Conservation (phyloP, 2,797 vertebrate genomes). For the Squalus acanthias region DNA sequence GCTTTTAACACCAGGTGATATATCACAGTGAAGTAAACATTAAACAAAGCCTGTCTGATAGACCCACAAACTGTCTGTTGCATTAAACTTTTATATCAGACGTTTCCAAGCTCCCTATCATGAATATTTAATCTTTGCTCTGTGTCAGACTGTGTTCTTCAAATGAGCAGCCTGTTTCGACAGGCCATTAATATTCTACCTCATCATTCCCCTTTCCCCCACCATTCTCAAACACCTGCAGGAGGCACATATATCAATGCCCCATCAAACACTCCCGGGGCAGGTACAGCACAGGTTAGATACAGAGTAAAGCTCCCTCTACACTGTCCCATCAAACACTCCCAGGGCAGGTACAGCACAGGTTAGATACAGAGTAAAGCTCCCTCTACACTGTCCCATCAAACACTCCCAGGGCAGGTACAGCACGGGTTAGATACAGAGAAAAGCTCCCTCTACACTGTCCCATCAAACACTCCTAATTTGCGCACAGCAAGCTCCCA, state of each 20-base stretch:
- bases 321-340: not conserved
- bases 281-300: too few relatives aligned
- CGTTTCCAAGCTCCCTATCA: not conserved
- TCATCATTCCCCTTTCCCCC: not conserved
- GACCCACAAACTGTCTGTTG: not conserved
- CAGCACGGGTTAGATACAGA: not conserved
- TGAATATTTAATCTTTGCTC: not conserved
- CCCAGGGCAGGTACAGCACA: not conserved
- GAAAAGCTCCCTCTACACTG: not conserved
- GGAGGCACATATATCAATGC: not conserved
- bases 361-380: not conserved
- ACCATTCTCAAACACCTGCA: not conserved
- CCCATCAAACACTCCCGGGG: too few relatives aligned
- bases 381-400: not conserved
- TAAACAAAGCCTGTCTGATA: not conserved
- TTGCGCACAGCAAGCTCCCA: too few relatives aligned
- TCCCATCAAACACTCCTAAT: too few relatives aligned
- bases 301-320: too few relatives aligned
- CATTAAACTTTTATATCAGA: constrained; percentile 20
- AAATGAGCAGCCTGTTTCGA: not conserved
- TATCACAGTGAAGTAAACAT: not conserved
- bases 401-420: not conserved
- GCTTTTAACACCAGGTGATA: not conserved
- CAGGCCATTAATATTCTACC: not conserved
- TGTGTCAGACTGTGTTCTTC: not conserved